These are phyloP conservation scores for Zophobas morio DNA, from an alignment of 1,140 invertebrate genomes.

Conservation along the genomic window DNA sequence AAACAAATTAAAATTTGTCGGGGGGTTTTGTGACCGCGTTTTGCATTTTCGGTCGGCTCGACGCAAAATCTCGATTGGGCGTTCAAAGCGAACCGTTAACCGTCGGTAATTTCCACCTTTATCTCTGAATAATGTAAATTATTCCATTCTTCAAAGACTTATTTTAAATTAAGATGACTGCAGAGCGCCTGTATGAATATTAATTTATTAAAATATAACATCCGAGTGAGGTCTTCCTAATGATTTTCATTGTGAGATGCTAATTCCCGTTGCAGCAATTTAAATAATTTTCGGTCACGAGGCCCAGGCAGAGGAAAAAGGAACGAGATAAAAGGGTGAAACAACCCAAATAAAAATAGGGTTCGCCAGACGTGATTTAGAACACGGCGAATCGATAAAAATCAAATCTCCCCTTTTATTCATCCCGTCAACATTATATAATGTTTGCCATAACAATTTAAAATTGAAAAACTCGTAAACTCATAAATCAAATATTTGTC, in stretches of 20 bases:
- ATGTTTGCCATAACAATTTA: conserved; percentile 50
- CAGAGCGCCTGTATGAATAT: conserved; percentile 45
- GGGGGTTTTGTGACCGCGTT: too few relatives aligned
- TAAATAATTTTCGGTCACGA: conserved; percentile 30
- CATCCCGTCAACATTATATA: conserved; percentile 43
- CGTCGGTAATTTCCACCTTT: conserved; percentile 37
- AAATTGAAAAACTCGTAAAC: conserved; percentile 53
- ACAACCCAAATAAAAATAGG: conserved; percentile 13
- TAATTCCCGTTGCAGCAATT: conserved; percentile 37
- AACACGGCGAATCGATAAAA: conserved; percentile 29
- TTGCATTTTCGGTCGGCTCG: not conserved
- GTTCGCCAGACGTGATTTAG: conserved; percentile 1
- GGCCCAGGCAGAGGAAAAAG: not conserved
- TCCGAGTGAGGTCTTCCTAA: conserved; percentile 41
- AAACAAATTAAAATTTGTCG: too few relatives aligned
- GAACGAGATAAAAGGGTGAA: not conserved
- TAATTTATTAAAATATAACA: conserved; percentile 49
- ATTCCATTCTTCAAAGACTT: conserved; percentile 45
- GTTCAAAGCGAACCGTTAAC: conserved; percentile 39
- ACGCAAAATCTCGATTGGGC: not conserved
- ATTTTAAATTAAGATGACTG: conserved; percentile 47
- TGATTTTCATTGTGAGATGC: conserved; percentile 47
- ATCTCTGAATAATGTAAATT: conserved; percentile 43
- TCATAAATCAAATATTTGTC: conserved; percentile 56
- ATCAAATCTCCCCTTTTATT: conserved; percentile 35